Conservation (phyloP, 2,888 invertebrate species). For the Alloscopus bannaensis region DNA sequence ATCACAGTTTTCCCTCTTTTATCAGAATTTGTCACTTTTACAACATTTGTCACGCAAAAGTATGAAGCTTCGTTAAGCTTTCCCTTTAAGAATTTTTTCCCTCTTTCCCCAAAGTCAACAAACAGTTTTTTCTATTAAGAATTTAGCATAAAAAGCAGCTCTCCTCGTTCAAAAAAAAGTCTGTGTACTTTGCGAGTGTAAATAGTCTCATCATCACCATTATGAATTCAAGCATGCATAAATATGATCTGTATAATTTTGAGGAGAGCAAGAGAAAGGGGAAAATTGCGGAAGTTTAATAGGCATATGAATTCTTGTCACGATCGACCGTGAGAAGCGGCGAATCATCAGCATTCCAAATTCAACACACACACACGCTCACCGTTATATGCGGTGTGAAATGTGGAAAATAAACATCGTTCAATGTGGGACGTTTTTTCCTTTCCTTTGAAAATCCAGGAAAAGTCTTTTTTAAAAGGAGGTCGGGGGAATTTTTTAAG, state of each 20-base stretch:
- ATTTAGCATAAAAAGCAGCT: too few relatives aligned
- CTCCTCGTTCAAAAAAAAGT: conserved; percentile 21
- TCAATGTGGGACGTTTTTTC: conserved; percentile 17
- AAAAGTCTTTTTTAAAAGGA: too few relatives aligned
- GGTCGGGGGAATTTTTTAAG: conserved; percentile 18
- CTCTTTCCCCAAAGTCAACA: conserved; percentile 54
- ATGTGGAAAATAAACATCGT: background rate
- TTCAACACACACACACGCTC: background rate
- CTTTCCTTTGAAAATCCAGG: too few relatives aligned
- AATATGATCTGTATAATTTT: too few relatives aligned
- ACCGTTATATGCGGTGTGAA: background rate
- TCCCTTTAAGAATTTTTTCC: too few relatives aligned
- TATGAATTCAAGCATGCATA: too few relatives aligned
- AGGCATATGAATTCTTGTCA: conserved; percentile 54
- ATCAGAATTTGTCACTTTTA: too few relatives aligned
- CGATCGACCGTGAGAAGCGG: background rate
- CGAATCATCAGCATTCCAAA: background rate
- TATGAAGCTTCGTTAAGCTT: too few relatives aligned
- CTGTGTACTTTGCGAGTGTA: conserved; percentile 26
- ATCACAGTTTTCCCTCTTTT: too few relatives aligned
- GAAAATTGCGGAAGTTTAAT: conserved; percentile 38
- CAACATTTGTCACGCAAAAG: too few relatives aligned
- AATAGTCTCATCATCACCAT: conserved; percentile 30
- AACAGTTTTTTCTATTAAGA: conserved; percentile 42
- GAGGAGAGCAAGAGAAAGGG: background rate